Base-by-base conservation (phyloP, 1,140 invertebrate species). In the Pseudomyrmex dendroicus region DNA sequence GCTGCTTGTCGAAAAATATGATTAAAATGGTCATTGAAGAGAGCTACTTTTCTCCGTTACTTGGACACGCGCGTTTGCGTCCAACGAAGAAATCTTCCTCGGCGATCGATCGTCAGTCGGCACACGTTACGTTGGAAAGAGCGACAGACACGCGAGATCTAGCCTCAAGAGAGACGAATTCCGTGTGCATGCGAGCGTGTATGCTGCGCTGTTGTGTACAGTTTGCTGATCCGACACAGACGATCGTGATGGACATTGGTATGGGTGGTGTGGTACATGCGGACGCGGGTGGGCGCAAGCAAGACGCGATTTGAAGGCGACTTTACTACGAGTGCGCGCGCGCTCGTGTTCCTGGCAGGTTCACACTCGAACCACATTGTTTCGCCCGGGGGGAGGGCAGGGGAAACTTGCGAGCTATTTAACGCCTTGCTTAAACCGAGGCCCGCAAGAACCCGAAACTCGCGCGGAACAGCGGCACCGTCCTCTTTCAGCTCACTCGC, bases 391-490 rank as follows among this genome's bases (percentile, higher is more conserved):
- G 13, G 50, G 1, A 3, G 20, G n/a, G 35, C 1, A 13, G n/a
- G 63, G 13, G 84, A 91, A 93, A 93, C 91, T 94, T 93, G 91
- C 90, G 73, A 93, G 93, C 91, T 92, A 93, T 93, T 94, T 92
- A 93, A 92, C 91, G 92, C 92, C 88, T 92, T 89, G 90, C 89
- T 86, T 86, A 84, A 90, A 90, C 89, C 85, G 74, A 82, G 67
- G 35, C 73, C 84, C 78, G 78, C 91, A 92, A 92, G 90, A 92
- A 91, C 91, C 83, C 66, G 83, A 90, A 91, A 89, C 86, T 89
- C 83, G 77, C 82, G 70, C 72, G 82, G 77, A 64, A 62, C 83
- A 25, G 25, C 25, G 35, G 59, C 66, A 68, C 63, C 85, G 50
- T 86, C 80, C 82, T 86, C 88, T 87, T 87, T 87, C 86, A 83